Evolutionary conservation across 2,113 vertebrate genomes (phyloP).

Genomic region (Bettongia penicillata): DNA sequence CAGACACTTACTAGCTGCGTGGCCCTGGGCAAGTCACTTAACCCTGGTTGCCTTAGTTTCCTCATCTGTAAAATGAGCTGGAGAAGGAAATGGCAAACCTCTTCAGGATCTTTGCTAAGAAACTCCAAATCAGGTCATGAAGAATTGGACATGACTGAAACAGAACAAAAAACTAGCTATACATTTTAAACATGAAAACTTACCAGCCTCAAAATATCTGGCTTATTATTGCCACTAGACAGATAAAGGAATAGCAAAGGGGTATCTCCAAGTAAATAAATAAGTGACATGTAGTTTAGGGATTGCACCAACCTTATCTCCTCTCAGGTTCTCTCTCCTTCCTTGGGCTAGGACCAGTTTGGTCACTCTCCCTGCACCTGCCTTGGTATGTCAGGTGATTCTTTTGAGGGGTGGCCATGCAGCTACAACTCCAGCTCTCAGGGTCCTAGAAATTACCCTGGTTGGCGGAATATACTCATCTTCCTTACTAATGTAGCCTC

Average conservation of each 20-base stretch:
- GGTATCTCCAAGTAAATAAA: neutral
- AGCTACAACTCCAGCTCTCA: neutral
- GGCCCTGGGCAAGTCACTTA: neutral
- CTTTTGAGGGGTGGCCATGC: neutral
- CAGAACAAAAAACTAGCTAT: neutral
- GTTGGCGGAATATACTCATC: neutral
- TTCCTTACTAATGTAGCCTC: neutral
- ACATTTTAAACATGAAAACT: neutral
- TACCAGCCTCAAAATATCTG: neutral
- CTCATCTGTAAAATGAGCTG: neutral
- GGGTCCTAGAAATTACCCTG: neutral
- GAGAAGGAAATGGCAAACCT: neutral
- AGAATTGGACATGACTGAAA: neutral
- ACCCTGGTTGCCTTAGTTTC: neutral
- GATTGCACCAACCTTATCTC: neutral
- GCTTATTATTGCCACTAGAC: neutral
- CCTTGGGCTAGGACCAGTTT: neutral
- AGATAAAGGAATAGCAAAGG: neutral
- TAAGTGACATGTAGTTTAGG: neutral
- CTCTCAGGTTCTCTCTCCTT: neutral
- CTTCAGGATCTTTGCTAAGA: neutral
- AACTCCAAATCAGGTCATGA: neutral
- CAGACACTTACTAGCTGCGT: neutral
- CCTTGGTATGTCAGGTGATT: neutral
- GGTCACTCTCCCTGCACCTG: neutral